phyloP scores from a whole-genome alignment of 1,140 invertebrate species.

The Proales similis region DNA sequence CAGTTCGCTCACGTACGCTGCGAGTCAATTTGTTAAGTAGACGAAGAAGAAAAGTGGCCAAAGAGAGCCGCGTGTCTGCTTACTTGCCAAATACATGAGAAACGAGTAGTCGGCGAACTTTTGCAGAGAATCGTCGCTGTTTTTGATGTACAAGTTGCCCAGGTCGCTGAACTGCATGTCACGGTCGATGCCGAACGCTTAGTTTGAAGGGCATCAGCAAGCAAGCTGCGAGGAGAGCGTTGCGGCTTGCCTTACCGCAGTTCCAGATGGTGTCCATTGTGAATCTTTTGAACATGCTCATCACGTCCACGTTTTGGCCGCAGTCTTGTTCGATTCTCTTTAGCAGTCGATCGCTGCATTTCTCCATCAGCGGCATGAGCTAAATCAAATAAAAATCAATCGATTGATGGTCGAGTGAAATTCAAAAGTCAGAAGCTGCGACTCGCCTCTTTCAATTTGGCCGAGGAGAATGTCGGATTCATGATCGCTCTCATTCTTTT shows the following conservation, averaged over 20 bases:
- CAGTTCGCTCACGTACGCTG: constrained; percentile 17
- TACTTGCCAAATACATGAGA: background rate
- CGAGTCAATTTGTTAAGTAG: too few relatives aligned
- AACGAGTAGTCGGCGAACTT: background rate
- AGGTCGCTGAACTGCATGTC: background rate
- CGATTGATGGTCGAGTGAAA: too few relatives aligned
- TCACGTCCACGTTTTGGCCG: background rate
- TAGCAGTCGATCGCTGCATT: background rate
- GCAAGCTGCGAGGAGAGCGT: background rate
- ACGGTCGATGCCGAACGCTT: background rate
- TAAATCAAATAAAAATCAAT: too few relatives aligned
- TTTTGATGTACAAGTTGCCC: background rate
- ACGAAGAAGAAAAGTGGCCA: too few relatives aligned
- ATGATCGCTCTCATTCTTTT: constrained; percentile 11
- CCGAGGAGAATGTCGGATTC: constrained; percentile 24
- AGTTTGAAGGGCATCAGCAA: background rate
- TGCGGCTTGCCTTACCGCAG: background rate
- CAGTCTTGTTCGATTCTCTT: background rate
- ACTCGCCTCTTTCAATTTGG: constrained; percentile 25
- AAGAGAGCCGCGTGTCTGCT: too few relatives aligned
- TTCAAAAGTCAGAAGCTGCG: too few relatives aligned
- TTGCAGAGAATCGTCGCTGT: background rate
- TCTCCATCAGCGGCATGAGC: constrained; percentile 22
- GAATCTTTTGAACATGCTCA: background rate
- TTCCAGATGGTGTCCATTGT: background rate